These are phyloP conservation scores for Pavo muticus DNA, from an alignment of 2,113 vertebrate genomes.

Conservation along the genomic window DNA sequence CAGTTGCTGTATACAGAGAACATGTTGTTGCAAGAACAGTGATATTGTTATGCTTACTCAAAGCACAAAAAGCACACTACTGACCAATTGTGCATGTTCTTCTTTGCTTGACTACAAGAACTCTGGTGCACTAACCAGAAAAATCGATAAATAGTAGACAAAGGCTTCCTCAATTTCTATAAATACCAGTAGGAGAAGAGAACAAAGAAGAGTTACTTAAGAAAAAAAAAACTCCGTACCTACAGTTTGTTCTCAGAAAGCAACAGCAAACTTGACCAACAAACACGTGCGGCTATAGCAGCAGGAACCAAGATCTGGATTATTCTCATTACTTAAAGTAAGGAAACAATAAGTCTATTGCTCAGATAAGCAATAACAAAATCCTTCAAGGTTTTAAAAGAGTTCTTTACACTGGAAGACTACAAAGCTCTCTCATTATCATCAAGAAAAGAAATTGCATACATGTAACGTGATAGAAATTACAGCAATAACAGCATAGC, in stretches of 20 bases:
- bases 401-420: background rate
- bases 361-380: background rate
- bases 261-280: background rate
- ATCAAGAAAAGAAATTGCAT: background rate
- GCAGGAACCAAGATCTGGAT: background rate
- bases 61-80: background rate
- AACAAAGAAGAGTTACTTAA: background rate
- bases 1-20: rapidly evolving
- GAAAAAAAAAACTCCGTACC: rapidly evolving
- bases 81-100: background rate
- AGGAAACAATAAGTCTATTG: no score
- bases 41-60: background rate
- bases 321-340: background rate
- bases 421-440: rapidly evolving
- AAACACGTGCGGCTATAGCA: background rate
- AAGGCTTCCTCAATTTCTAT: background rate
- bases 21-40: background rate
- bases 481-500: no score
- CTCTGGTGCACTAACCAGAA: rapidly evolving
- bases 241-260: background rate
- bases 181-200: background rate
- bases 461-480: background rate
- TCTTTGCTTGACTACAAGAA: background rate
- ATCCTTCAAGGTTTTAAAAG: background rate
- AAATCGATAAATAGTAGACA: rapidly evolving